phyloP scores from a whole-genome alignment of 2,888 invertebrate species.

The Seira musarum region DNA sequence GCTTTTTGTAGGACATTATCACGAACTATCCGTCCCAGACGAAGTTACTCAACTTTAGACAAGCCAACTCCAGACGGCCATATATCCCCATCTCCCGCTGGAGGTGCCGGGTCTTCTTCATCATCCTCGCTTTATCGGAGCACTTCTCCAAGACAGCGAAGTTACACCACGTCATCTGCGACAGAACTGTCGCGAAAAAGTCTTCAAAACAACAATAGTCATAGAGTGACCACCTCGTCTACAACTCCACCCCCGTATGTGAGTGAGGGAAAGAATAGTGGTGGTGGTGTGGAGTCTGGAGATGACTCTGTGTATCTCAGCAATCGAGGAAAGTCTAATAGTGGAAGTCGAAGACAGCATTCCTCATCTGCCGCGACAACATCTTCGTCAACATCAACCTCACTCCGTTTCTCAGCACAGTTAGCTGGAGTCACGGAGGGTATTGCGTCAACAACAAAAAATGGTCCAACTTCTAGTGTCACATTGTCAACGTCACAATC shows the following conservation, averaged over 20 bases:
- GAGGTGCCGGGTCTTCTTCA: slow-evolving; percentile 28
- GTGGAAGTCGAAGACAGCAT: slow-evolving; percentile 42
- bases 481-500: slow-evolving; percentile 34
- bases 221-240: slow-evolving; percentile 41
- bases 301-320: slow-evolving; percentile 33
- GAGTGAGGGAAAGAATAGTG: slow-evolving; percentile 18
- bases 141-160: slow-evolving; percentile 54
- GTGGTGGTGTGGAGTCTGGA: slow-evolving; percentile 27
- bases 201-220: slow-evolving; percentile 51
- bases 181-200: slow-evolving; percentile 53
- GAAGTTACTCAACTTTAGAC: slow-evolving; percentile 66
- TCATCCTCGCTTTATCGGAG: slow-evolving; percentile 40
- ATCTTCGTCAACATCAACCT: background rate
- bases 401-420: slow-evolving; percentile 37
- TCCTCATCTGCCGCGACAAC: slow-evolving; percentile 44
- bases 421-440: slow-evolving; percentile 48
- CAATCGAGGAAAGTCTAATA: slow-evolving; percentile 12
- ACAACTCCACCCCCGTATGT: slow-evolving; percentile 49
- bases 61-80: slow-evolving; percentile 57
- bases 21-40: slow-evolving; percentile 64
- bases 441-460: slow-evolving; percentile 39
- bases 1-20: slow-evolving; percentile 61
- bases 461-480: slow-evolving; percentile 51
- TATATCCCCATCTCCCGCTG: slow-evolving; percentile 44
- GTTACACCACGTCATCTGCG: slow-evolving; percentile 51